Conservation (phyloP, 2,888 invertebrate genomes). For the Brachyptera risi region DNA sequence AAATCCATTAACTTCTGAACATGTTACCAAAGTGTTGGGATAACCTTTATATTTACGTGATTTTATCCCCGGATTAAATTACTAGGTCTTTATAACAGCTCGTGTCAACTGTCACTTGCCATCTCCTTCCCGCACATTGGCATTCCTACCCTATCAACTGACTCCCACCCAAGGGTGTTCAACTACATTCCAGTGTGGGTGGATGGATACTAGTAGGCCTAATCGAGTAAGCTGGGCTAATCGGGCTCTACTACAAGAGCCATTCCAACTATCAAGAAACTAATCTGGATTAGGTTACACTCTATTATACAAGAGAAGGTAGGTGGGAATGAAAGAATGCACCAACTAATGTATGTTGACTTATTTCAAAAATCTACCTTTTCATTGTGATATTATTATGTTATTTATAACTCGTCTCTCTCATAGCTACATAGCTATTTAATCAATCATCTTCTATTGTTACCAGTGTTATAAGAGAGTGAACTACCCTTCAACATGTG, state of each 20-base stretch:
- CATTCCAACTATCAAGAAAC: neutral
- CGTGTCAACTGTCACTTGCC: conserved; percentile 7
- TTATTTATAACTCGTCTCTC: neutral
- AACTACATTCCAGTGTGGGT: conserved; percentile 1
- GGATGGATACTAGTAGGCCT: conserved; percentile 3
- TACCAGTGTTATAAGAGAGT: neutral
- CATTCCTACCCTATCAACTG: neutral
- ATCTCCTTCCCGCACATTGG: neutral
- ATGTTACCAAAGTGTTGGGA: too few species aligned
- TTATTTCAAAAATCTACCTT: neutral
- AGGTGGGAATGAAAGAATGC: too few species aligned
- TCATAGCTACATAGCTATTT: too few species aligned
- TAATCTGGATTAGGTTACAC: too few species aligned
- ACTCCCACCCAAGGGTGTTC: neutral
- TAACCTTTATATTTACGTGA: too few species aligned
- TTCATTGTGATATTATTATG: conserved; percentile 1
- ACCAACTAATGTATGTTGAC: conserved; percentile 4
- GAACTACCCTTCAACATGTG: neutral
- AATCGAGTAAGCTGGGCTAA: conserved; percentile 2
- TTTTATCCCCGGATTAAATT: conserved; percentile 2
- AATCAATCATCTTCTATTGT: neutral
- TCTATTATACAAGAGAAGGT: too few species aligned
- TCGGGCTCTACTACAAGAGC: neutral
- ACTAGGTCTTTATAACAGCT: neutral
- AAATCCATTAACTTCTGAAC: too few species aligned